Percentiles rank a stretch among this genome's conserved stretches.
Evolutionary conservation across 2,888 invertebrate genomes (phyloP).

Genomic region (Ceramica pisi): DNA sequence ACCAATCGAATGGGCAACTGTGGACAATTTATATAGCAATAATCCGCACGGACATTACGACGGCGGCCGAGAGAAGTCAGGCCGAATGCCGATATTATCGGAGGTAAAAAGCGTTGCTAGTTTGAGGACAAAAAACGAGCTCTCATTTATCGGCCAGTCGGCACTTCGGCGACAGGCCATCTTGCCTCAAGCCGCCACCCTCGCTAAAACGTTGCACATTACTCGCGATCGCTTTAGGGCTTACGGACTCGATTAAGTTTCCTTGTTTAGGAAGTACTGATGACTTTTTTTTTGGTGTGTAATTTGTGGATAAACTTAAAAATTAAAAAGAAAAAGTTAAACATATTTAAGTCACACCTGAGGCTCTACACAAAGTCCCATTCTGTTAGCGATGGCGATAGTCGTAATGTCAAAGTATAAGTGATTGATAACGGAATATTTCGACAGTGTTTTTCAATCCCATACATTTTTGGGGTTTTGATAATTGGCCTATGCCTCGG

Average conservation of each 20-base stretch:
- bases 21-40: conserved; percentile 91
- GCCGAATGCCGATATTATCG: conserved; percentile 87
- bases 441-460: too few relatives aligned
- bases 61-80: conserved; percentile 65
- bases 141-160: conserved; percentile 87
- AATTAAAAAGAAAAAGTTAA: conserved; percentile 3
- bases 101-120: conserved; percentile 84
- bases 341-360: background rate
- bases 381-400: too few relatives aligned
- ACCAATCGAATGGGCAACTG: conserved; percentile 86
- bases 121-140: conserved; percentile 89
- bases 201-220: conserved; percentile 66
- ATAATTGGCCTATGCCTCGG: too few relatives aligned
- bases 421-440: too few relatives aligned
- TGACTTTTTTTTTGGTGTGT: conserved; percentile 55
- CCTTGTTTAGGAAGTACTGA: conserved; percentile 59
- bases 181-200: conserved; percentile 67
- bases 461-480: too few relatives aligned
- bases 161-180: conserved; percentile 84
- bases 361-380: too few relatives aligned
- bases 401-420: too few relatives aligned
- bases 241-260: conserved; percentile 61
- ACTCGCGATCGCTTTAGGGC: conserved; percentile 63
- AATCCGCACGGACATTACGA: conserved; percentile 89
- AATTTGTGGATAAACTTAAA: conserved; percentile 29